These are phyloP conservation scores for Lottia scabra DNA, from an alignment of 2,888 invertebrate genomes.

Conservation along the genomic window DNA sequence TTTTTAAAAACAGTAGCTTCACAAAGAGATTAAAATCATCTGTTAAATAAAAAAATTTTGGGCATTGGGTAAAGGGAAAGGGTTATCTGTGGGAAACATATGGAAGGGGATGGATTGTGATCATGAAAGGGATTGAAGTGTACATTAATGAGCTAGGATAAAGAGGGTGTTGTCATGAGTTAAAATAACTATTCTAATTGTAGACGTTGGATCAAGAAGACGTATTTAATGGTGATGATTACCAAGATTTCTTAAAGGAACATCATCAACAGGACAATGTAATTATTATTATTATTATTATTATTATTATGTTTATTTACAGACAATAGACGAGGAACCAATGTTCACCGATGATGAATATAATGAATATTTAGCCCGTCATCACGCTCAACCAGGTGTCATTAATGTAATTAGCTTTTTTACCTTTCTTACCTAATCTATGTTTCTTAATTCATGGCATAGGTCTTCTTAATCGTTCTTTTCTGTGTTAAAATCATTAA, in stretches of 20 bases:
- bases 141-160: too few species aligned
- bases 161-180: not conserved
- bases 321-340: conserved; percentile 82
- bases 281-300: not conserved
- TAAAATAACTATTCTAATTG: conserved; percentile 13
- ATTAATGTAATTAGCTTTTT: not conserved
- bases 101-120: too few species aligned
- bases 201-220: conserved; percentile 82
- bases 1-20: too few species aligned
- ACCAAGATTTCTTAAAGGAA: conserved; percentile 76
- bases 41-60: too few species aligned
- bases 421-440: not conserved
- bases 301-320: conserved; percentile 19
- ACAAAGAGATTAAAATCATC: too few species aligned
- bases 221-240: conserved; percentile 87
- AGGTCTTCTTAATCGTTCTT: too few species aligned
- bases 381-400: conserved; percentile 20
- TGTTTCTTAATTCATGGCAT: too few species aligned
- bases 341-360: conserved; percentile 89
- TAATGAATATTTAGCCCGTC: conserved; percentile 74
- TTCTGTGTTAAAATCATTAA: too few species aligned
- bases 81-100: too few species aligned
- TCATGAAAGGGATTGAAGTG: too few species aligned
- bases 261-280: conserved; percentile 19
- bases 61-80: too few species aligned